Evolutionary conservation across 2,888 invertebrate genomes (phyloP), one percentile per base, ranked within the genome.

Genomic region (Erebia epiphron): DNA sequence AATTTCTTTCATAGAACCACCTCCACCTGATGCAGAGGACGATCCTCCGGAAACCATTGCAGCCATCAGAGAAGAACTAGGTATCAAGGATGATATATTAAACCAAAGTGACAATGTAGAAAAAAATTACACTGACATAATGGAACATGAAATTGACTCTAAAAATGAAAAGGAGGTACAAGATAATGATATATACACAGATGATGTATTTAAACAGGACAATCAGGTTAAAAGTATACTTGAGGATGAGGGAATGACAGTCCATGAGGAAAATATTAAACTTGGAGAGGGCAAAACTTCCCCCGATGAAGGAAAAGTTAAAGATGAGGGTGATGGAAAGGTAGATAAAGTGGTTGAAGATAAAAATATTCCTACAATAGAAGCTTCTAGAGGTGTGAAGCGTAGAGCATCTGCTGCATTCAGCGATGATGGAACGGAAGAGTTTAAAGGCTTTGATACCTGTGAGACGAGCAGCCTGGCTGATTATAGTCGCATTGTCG

Each of bases 401-500:
- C 83, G 92, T n/a, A 85, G 90, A 69, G 92, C 91, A 0, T 92
- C 92, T 0, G 74, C 79, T 0, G 89, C 90, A 0, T 90, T 92
- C 71, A 90, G 86, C 73, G 90, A 90, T 66, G 77, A 73, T 4
- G 85, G 75, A 0, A 81, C 82, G 46, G 87, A 86, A 10, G 88
- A 89, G 35, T 91, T 92, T 70, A 87, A 86, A 73, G 92, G 92
- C 7, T 92, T 92, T 76, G 85, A 83, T n/a, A 73, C 78, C 3
- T 66, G 78, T n/a, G 82, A 87, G 62, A 65, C 77, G 1, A 82
- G 83, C 58, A 78, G 83, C 69, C 78, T 85, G 50, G 77, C 79
- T 10, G 83, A 84, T 13, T 92, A 89, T 72, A 82, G 70, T 70
- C 79, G 81, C 26, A 77, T 90, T 77, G 79, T 92, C 73, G 89